Evolutionary conservation across 2,888 invertebrate species (phyloP).

Genomic region (Drosophila tripunctata): DNA sequence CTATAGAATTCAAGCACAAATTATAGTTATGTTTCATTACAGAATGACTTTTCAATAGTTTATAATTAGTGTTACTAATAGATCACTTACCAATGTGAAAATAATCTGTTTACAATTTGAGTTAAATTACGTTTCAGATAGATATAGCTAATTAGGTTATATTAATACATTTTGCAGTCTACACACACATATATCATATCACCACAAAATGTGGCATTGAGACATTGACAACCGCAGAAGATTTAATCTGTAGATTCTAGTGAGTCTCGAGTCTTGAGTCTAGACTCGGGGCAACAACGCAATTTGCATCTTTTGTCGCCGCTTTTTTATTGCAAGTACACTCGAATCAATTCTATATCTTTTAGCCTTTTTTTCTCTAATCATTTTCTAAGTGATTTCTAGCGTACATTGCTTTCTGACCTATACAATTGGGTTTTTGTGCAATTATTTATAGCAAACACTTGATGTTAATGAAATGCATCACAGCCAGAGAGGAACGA

Average conservation of each 20-base stretch:
- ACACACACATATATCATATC: too few species aligned
- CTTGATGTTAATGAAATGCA: conserved; percentile 17
- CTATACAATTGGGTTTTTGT: conserved; percentile 40
- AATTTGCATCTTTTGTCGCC: conserved; percentile 49
- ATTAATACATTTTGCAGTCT: neutral
- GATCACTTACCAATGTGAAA: conserved; percentile 8
- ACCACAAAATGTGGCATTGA: neutral
- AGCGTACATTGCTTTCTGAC: conserved; percentile 39
- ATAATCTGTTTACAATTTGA: neutral
- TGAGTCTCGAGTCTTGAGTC: conserved; percentile 7
- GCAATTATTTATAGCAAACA: conserved; percentile 39
- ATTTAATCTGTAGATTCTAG: conserved; percentile 7
- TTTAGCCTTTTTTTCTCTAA: neutral
- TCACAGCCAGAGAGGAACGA: too few species aligned
- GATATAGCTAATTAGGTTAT: neutral
- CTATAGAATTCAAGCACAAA: neutral
- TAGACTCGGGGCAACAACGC: conserved; percentile 45
- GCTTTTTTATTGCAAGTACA: conserved; percentile 4
- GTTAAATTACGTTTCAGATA: conserved; percentile 3
- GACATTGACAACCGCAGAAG: neutral
- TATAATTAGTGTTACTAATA: neutral
- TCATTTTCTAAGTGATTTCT: conserved; percentile 1
- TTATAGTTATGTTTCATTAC: neutral
- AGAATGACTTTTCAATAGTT: too few species aligned
- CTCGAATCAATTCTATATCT: conserved; percentile 14